Conservation (phyloP, 1,140 invertebrate species). For the Diprion similis region DNA sequence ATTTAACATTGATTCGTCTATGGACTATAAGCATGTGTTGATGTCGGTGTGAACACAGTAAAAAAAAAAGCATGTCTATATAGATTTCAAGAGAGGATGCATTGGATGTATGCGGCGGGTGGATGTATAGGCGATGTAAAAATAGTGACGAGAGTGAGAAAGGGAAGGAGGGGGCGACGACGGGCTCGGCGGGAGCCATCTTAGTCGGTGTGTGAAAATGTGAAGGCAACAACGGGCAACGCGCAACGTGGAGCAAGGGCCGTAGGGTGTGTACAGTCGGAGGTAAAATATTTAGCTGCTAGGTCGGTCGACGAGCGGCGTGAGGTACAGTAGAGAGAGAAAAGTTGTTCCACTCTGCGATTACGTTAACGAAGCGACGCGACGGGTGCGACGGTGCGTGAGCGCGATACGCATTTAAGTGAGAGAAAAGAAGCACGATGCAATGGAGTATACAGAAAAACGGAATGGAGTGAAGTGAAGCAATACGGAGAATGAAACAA, state of each 20-base stretch:
- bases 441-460: neutral
- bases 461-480: neutral
- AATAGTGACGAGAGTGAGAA: neutral
- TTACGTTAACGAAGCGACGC: neutral
- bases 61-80: too few relatives aligned
- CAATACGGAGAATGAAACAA: too few relatives aligned
- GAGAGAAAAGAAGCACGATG: neutral
- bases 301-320: neutral
- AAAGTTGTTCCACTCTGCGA: neutral
- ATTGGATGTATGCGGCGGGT: neutral
- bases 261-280: conserved; percentile 1
- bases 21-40: too few relatives aligned
- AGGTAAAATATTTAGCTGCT: neutral
- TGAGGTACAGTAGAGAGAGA: neutral
- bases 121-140: neutral
- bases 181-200: conserved; percentile 2
- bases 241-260: neutral
- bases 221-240: too few relatives aligned
- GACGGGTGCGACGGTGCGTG: neutral
- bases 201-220: neutral
- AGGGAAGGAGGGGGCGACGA: neutral
- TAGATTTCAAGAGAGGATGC: too few relatives aligned
- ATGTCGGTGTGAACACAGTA: too few relatives aligned
- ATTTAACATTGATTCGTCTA: too few relatives aligned
- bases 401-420: too few relatives aligned